Conservation (phyloP, 2,888 invertebrate genomes). For the Synergus itoensis region DNA sequence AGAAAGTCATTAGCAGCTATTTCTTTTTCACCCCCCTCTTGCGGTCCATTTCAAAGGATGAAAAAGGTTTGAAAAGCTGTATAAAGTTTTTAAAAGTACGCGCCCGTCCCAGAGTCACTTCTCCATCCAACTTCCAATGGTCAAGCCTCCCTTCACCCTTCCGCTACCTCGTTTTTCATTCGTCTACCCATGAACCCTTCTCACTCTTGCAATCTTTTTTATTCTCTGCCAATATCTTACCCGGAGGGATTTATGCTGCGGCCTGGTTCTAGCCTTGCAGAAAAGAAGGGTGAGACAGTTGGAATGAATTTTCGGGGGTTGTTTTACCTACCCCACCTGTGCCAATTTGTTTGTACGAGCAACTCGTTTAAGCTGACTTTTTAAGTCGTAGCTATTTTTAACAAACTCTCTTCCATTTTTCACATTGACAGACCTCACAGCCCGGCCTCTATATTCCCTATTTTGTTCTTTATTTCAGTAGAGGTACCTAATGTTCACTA, state of each 20-base stretch:
- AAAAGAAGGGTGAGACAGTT: constrained; percentile 44
- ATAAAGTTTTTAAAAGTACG: background rate
- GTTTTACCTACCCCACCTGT: constrained; percentile 60
- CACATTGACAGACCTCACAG: background rate
- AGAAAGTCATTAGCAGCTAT: constrained; percentile 9
- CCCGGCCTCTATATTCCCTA: no score
- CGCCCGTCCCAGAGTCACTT: background rate
- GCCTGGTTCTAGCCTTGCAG: constrained; percentile 47
- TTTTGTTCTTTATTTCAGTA: no score
- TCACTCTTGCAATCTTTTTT: constrained; percentile 58
- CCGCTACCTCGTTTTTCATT: constrained; percentile 14
- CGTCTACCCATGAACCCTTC: background rate
- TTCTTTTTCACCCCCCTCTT: background rate
- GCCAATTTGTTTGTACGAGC: constrained; percentile 61
- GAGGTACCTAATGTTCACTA: no score
- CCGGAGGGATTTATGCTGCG: constrained; percentile 64
- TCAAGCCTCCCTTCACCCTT: background rate
- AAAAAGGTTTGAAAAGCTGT: constrained; percentile 3
- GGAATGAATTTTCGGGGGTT: constrained; percentile 61
- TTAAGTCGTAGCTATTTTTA: constrained; percentile 55
- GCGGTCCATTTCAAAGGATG: background rate
- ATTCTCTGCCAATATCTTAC: constrained; percentile 60
- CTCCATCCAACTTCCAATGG: constrained; percentile 3
- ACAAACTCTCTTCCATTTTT: constrained; percentile 46
- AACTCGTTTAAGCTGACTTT: constrained; percentile 22